Base-by-base conservation (phyloP, 2,113 vertebrate genomes). In the Ceyx cyanopectus region DNA sequence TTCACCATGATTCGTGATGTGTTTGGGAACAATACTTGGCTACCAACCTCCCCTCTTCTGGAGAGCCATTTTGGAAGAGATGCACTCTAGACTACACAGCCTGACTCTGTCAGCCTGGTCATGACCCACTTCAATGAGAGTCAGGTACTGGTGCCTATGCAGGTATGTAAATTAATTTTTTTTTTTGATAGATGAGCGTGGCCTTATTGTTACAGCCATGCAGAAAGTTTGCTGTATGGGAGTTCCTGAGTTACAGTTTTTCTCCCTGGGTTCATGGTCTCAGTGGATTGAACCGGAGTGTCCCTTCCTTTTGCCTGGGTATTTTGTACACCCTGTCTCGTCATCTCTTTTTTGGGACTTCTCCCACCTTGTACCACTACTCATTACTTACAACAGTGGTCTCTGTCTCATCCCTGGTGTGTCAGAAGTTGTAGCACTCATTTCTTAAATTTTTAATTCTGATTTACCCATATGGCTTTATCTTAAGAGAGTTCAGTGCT, bases 301-400 rank as follows among this genome's bases (percentile, higher is more conserved):
- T 10, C 23, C 9, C 10, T 57, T 65, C 4, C 14, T 66, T n/a
- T 78, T 1, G 1, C 10, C 10, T 1, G 0, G 9, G 6, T 46
- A 17, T 63, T 90, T 46, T 21, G 43, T 73, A 7, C 2, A 0
- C 17, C 13, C 12, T 72, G 8, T 18, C 5, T 19, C 68, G 15
- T 70, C 10, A 51, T 5, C 8, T 48, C 0, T 46, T 29, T 61
- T 10, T 15, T 73, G 37, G 19, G 16, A 74, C 12, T 6, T n/a
- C 7, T 60, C 8, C 8, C 16, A 79, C 12, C 7, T 51, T 0
- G 0, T 66, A 45, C 13, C 6, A 7, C 43, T 82, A 8, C 43
- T 82, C 1, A 0, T 46, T 57, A 41, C 15, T 81, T 34, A 74
- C 21, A 5, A 48, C 19, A 48, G 17, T 1, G 1, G 12, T 85